Evolutionary conservation across 2,113 vertebrate genomes (phyloP).

Genomic region (Oryzias woworae): DNA sequence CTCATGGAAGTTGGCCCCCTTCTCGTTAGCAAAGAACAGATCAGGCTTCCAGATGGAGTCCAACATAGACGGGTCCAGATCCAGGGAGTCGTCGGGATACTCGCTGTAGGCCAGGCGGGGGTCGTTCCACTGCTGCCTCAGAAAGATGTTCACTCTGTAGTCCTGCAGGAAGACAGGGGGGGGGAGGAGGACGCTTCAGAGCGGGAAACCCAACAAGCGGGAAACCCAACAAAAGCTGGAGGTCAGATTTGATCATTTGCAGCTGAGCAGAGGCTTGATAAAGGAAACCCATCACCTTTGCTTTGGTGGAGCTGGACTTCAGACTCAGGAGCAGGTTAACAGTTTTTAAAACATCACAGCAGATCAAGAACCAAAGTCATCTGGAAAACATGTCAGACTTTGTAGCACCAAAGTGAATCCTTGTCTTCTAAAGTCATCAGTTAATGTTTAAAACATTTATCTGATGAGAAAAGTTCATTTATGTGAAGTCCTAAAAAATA

Average conservation of each 20-base stretch:
- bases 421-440: no score
- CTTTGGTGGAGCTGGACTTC: no score
- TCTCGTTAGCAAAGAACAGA: conserved; percentile 98
- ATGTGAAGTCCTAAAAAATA: no score
- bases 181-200: neutral
- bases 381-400: no score
- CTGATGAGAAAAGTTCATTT: no score
- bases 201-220: neutral
- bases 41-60: conserved; percentile 99
- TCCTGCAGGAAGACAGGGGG: conserved; percentile 76
- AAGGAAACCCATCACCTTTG: neutral
- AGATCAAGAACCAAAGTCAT: no score
- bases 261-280: neutral
- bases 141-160: conserved; percentile 97
- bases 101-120: conserved; percentile 96
- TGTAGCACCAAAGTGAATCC: no score
- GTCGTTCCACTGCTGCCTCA: conserved; percentile 98
- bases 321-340: no score
- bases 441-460: no score
- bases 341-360: no score
- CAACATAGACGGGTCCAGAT: conserved; percentile 97
- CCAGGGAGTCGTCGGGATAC: conserved; percentile 94
- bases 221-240: neutral
- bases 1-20: conserved; percentile 98
- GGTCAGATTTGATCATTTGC: neutral